Evolutionary conservation across 2,113 vertebrate species (phyloP).

Genomic region (Oryzias celebensis): DNA sequence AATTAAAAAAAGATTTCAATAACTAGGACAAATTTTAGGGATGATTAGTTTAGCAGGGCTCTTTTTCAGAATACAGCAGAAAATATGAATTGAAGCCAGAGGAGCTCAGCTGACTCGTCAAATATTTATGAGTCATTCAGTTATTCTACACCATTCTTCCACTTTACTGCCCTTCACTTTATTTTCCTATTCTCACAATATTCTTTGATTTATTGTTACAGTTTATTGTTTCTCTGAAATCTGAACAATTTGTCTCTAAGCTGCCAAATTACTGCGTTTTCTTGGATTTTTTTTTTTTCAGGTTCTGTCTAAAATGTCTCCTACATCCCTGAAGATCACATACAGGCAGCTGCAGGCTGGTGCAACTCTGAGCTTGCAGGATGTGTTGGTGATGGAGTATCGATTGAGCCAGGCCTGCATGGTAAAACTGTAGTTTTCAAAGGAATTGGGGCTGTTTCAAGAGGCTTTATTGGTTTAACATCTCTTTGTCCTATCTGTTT

Average conservation of each 20-base stretch:
- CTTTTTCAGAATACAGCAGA: not conserved
- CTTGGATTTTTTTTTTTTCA: conserved; percentile 49
- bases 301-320: conserved; percentile 90
- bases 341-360: conserved; percentile 85
- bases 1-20: too few species aligned
- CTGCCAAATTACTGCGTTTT: too few species aligned
- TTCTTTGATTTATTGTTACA: not conserved
- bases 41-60: too few species aligned
- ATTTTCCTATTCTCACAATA: not conserved
- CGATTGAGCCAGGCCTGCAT: conserved; percentile 89
- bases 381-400: conserved; percentile 92
- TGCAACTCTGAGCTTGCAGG: conserved; percentile 82
- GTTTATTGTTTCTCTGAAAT: too few species aligned
- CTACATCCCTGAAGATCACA: conserved; percentile 90
- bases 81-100: conserved; percentile 2
- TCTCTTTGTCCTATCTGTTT: too few species aligned
- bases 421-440: conserved; percentile 71
- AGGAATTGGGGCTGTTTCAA: too few species aligned
- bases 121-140: conserved; percentile 30
- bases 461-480: too few species aligned
- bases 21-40: too few species aligned
- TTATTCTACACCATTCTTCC: not conserved
- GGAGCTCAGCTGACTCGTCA: conserved; percentile 6
- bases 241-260: too few species aligned
- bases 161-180: conserved; percentile 11